A percentile compares a stretch with the other conserved stretches of the same genome.
Conservation (phyloP, 1,140 invertebrate species). For the Bombus haemorrhoidalis region DNA sequence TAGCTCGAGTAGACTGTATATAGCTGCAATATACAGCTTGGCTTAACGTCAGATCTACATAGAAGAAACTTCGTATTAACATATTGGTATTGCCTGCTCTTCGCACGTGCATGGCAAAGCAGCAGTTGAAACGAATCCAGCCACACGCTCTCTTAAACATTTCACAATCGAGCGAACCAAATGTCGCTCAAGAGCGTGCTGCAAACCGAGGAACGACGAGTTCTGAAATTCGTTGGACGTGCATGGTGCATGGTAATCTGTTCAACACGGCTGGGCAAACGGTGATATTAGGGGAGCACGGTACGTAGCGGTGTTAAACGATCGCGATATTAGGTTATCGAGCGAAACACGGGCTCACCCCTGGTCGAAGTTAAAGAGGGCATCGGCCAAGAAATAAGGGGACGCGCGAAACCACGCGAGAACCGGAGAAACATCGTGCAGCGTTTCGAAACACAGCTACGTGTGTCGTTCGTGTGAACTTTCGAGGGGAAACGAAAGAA, state of each 20-base stretch:
- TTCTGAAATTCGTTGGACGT: conserved; percentile 42
- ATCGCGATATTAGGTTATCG: conserved; percentile 56
- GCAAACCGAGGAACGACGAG: background rate
- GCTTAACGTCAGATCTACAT: background rate
- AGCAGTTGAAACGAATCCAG: background rate
- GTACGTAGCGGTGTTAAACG: conserved; percentile 32
- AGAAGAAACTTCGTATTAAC: background rate
- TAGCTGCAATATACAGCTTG: background rate
- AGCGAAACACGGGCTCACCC: conserved; percentile 19
- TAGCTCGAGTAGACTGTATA: background rate
- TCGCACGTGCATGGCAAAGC: background rate
- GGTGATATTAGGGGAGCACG: conserved; percentile 29
- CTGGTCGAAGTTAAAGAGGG: background rate
- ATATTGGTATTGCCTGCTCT: background rate
- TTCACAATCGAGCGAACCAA: background rate
- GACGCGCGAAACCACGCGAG: background rate
- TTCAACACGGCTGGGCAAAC: background rate
- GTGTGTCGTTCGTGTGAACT: background rate
- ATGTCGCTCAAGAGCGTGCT: background rate
- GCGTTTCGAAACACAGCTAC: background rate
- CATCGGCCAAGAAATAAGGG: conserved; percentile 1
- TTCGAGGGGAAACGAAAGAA: conserved; percentile 30
- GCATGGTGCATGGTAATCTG: conserved; percentile 28
- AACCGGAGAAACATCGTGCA: background rate
- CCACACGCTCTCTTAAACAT: conserved; percentile 11